Percentiles rank a stretch among this genome's conserved stretches.
Conservation (phyloP, 2,113 vertebrate species). For the Tachuris rubrigastra region DNA sequence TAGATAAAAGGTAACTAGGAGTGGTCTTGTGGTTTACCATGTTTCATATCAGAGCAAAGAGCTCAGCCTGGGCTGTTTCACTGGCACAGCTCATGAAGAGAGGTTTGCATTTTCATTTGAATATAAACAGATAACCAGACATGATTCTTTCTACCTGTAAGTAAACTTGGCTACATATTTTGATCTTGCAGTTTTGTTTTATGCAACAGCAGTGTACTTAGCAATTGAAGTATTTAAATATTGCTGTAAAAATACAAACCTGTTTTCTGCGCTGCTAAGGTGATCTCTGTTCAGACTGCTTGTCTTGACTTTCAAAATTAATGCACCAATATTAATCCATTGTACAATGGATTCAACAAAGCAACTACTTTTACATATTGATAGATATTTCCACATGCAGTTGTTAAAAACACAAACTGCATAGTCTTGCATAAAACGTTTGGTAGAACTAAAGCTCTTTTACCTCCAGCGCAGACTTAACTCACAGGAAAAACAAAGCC, state of each 20-base stretch:
- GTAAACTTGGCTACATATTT: neutral
- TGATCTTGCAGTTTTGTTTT: neutral
- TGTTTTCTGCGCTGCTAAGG: neutral
- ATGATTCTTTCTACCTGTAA: conserved; percentile 78
- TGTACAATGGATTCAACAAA: neutral
- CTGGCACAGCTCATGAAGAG: neutral
- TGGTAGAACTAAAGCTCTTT: neutral
- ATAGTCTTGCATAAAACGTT: neutral
- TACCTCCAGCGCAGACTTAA: neutral
- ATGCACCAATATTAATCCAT: neutral
- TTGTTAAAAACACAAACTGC: neutral
- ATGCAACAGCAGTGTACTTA: neutral
- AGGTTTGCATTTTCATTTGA: neutral
- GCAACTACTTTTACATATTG: neutral
- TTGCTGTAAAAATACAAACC: neutral
- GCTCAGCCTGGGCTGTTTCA: conserved; percentile 11
- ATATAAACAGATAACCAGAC: neutral
- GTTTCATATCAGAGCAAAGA: neutral
- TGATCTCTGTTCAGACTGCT: neutral
- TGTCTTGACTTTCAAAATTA: neutral
- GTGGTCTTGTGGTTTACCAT: conserved; percentile 48
- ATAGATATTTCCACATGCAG: neutral
- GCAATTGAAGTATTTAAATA: neutral
- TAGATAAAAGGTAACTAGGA: conserved; percentile 50
- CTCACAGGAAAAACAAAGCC: neutral